phyloP scores from a whole-genome alignment of 1,140 invertebrate species.

The Melitaea cinxia region DNA sequence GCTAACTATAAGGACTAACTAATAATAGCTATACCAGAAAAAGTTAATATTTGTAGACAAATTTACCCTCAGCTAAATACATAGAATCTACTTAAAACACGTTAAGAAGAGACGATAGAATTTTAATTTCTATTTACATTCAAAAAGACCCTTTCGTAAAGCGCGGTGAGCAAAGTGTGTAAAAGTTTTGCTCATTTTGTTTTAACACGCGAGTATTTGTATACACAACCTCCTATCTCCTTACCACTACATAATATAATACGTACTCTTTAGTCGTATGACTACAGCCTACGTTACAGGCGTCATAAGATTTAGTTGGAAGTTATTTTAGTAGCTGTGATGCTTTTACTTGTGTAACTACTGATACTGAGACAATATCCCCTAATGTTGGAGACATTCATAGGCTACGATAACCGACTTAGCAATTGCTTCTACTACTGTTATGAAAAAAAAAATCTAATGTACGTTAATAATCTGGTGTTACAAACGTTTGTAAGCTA shows the following conservation, averaged over 20 bases:
- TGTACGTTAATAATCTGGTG: too few relatives aligned
- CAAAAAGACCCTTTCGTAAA: conserved; percentile 41
- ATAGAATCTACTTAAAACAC: background rate
- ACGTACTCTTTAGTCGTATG: conserved; percentile 20
- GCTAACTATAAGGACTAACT: too few relatives aligned
- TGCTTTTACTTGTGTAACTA: too few relatives aligned
- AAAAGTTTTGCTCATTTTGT: conserved; percentile 54
- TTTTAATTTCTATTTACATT: conserved; percentile 41
- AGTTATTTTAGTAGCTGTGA: too few relatives aligned
- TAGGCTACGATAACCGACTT: too few relatives aligned
- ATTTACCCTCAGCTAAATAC: background rate
- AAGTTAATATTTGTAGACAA: background rate
- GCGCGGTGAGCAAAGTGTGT: conserved; percentile 37
- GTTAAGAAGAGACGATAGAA: conserved; percentile 37
- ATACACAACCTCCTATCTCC: conserved; percentile 44
- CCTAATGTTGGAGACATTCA: too few relatives aligned
- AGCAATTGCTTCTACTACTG: too few relatives aligned
- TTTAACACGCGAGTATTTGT: conserved; percentile 51
- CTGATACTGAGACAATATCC: too few relatives aligned
- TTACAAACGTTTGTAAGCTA: too few relatives aligned
- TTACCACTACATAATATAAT: too few relatives aligned
- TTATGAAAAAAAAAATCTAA: too few relatives aligned
- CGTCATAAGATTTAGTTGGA: background rate
- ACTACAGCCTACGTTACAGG: conserved; percentile 12
- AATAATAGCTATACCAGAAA: background rate